Evolutionary conservation across 2,888 invertebrate species (phyloP).

Genomic region (Bellardia bayeri): DNA sequence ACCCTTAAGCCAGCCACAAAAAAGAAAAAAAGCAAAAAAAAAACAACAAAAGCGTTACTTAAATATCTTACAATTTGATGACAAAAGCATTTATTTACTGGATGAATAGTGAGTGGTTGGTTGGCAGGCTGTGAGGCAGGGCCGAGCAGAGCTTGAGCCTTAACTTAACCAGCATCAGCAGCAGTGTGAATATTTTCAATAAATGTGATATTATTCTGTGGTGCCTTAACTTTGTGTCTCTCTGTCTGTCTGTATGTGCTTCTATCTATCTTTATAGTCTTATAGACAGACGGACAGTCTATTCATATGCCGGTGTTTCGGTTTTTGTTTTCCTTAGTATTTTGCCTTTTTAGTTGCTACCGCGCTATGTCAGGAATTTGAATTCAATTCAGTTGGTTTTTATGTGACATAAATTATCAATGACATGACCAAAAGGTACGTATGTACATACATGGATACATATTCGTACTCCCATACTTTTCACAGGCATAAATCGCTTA

Average conservation of each 20-base stretch:
- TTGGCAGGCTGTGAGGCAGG: background rate
- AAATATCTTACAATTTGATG: constrained; percentile 64
- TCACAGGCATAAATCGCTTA: constrained; percentile 32
- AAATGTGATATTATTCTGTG: constrained; percentile 70
- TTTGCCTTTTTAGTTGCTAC: constrained; percentile 66
- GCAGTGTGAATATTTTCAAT: constrained; percentile 72
- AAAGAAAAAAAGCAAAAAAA: too few species aligned
- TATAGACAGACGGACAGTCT: background rate
- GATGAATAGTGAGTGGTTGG: constrained; percentile 3
- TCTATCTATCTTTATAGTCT: background rate
- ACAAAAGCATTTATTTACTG: constrained; percentile 59
- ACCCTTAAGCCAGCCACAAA: constrained; percentile 46
- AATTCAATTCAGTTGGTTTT: constrained; percentile 80
- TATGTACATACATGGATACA: constrained; percentile 54
- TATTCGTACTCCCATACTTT: constrained; percentile 25
- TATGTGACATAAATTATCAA: constrained; percentile 82
- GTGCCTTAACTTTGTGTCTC: constrained; percentile 24
- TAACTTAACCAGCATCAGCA: constrained; percentile 28
- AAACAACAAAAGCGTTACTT: constrained; percentile 47
- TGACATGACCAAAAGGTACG: constrained; percentile 77
- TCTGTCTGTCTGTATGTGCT: constrained; percentile 18
- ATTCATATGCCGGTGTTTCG: constrained; percentile 37
- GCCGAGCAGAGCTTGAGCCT: background rate
- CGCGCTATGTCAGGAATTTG: constrained; percentile 82
- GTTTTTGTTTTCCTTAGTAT: constrained; percentile 12